Evolutionary conservation across 2,113 vertebrate genomes (phyloP), one percentile per base, ranked within the genome.

Genomic region (Alethe castanea): DNA sequence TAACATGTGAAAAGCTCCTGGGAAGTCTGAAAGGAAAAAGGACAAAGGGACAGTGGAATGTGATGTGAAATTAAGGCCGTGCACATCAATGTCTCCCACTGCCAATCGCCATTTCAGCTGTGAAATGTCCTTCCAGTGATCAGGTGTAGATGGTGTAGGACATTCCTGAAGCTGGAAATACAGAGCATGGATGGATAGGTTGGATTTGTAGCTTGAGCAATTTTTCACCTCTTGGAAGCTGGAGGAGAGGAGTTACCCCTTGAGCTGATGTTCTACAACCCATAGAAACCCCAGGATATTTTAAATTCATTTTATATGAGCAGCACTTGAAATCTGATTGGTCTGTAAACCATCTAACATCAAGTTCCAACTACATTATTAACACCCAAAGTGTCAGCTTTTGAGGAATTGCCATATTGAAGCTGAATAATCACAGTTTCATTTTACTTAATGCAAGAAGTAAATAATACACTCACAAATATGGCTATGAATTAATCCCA

Each of bases 151-250:
- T 45, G 61, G 47, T 42, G 57, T 40, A 28, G 54, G 38, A 88
- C 72, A 52, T 24, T 53, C 50, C 67, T 60, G 33, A 83, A 64
- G 53, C 19, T 19, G 56, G 12, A 31, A 69, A 14, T 9, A 44
- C 14, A 36, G 19, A 29, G 35, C 48, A 47, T 0, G 1, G 70
- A 47, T 22, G 11, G 17, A 35, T 1, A 17, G 52, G n/a, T 8
- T 23, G 23, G 33, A 42, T 78, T 36, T 8, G 9, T 3, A 53
- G 42, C 36, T 10, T 9, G 11, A 36, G 65, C 22, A n/a, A 56
- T 19, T 89, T 57, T 44, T 62, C 29, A 62, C 12, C 42, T 50
- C 52, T 62, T 16, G 15, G n/a, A 47, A 64, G 42, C 16, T 12
- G 45, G 50, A 44, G 19, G n/a, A 60, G 33, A 7, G 8, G 20